phyloP scores from a whole-genome alignment of 2,888 invertebrate species.

The Synanthedon formicaeformis region DNA sequence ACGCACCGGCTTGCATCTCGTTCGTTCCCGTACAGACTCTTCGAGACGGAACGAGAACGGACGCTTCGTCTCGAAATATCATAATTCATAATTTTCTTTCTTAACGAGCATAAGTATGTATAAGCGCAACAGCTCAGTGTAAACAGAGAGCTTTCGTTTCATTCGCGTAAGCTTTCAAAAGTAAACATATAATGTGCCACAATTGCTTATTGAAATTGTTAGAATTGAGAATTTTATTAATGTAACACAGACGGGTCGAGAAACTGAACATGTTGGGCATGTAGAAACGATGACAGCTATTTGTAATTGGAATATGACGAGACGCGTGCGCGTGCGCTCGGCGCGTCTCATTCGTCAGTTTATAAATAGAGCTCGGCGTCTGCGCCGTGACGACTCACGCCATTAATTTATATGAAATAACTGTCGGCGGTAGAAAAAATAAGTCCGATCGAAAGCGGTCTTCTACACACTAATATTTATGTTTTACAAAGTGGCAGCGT shows the following conservation, averaged over 20 bases:
- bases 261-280: constrained; percentile 40
- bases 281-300: constrained; percentile 63
- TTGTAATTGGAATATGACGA: constrained; percentile 70
- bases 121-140: constrained; percentile 8
- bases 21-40: constrained; percentile 28
- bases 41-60: constrained; percentile 48
- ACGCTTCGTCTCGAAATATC: constrained; percentile 43
- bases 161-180: neutral
- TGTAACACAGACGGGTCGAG: constrained; percentile 28
- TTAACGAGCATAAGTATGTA: constrained; percentile 26
- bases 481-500: constrained; percentile 55
- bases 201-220: neutral
- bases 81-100: constrained; percentile 68
- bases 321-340: constrained; percentile 64
- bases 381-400: constrained; percentile 68
- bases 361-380: constrained; percentile 68
- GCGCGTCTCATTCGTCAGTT: constrained; percentile 69
- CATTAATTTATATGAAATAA: constrained; percentile 72
- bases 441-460: constrained; percentile 63
- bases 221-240: constrained; percentile 8
- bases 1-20: constrained; percentile 51
- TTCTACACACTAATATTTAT: constrained; percentile 67
- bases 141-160: neutral
- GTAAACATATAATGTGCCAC: neutral
- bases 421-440: constrained; percentile 70